A percentile compares a stretch with the other conserved stretches of the same genome.
These are phyloP conservation scores for Myioborus melanocephalus DNA, from an alignment of 2,797 vertebrate species.

Conservation along the genomic window DNA sequence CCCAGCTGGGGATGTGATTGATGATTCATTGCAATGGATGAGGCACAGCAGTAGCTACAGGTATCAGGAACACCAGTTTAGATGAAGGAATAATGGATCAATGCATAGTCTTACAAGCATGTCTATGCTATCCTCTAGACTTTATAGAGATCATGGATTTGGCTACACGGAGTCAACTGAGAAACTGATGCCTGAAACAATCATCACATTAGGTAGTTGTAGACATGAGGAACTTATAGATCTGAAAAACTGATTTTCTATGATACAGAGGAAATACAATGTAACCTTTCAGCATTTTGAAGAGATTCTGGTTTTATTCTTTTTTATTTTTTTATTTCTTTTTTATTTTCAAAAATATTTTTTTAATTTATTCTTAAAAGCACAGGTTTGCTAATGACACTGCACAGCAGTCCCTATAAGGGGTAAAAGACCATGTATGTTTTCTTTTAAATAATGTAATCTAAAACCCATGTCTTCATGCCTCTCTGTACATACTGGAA, in stretches of 20 bases:
- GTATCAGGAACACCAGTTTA: not conserved
- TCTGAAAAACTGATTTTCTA: not conserved
- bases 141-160: not conserved
- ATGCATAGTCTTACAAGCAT: not conserved
- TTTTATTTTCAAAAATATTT: not conserved
- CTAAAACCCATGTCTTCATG: not conserved
- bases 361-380: not conserved
- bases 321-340: not conserved
- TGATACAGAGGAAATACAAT: not conserved
- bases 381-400: not conserved
- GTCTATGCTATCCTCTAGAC: not conserved
- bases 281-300: not conserved
- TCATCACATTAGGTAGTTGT: not conserved
- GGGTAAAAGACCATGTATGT: not conserved
- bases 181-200: not conserved
- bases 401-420: not conserved
- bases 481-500: not conserved
- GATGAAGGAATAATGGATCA: not conserved
- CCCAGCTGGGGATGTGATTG: not conserved
- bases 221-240: not conserved
- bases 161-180: not conserved
- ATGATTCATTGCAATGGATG: not conserved
- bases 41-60: not conserved
- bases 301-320: not conserved
- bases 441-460: not conserved